These are phyloP conservation scores for Thomomys bottae DNA, from an alignment of 2,113 vertebrate species.

Conservation along the genomic window DNA sequence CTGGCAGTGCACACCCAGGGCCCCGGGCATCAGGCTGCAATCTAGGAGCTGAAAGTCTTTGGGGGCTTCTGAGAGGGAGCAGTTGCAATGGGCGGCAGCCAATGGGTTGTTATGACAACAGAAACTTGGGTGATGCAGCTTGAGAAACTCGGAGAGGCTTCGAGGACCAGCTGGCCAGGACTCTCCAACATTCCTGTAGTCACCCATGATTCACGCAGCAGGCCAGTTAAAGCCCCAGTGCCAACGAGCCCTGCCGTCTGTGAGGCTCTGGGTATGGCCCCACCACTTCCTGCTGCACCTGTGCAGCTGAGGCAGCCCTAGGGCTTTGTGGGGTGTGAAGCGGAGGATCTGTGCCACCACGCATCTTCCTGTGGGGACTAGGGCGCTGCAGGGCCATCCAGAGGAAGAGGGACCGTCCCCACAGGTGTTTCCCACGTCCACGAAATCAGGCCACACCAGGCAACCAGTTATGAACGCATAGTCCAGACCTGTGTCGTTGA, in stretches of 20 bases:
- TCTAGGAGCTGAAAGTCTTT: neutral
- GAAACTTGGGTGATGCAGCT: constrained; percentile 75
- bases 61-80: neutral
- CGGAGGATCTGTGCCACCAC: neutral
- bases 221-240: neutral
- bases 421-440: neutral
- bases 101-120: constrained; percentile 85
- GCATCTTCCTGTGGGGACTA: neutral
- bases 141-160: constrained; percentile 24
- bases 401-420: too few relatives aligned
- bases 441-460: neutral
- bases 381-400: neutral
- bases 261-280: neutral
- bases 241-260: neutral
- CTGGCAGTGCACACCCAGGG: neutral
- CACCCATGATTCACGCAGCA: accelerated
- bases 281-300: accelerated
- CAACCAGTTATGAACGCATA: too few relatives aligned
- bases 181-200: neutral
- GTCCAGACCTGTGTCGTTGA: neutral
- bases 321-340: neutral
- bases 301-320: too few relatives aligned
- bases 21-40: neutral
- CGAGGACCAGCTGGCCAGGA: neutral
- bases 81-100: constrained; percentile 52